Percentiles rank a stretch among this genome's conserved stretches.
phyloP scores from a whole-genome alignment of 2,888 invertebrate species.

The Oscheius sp. region DNA sequence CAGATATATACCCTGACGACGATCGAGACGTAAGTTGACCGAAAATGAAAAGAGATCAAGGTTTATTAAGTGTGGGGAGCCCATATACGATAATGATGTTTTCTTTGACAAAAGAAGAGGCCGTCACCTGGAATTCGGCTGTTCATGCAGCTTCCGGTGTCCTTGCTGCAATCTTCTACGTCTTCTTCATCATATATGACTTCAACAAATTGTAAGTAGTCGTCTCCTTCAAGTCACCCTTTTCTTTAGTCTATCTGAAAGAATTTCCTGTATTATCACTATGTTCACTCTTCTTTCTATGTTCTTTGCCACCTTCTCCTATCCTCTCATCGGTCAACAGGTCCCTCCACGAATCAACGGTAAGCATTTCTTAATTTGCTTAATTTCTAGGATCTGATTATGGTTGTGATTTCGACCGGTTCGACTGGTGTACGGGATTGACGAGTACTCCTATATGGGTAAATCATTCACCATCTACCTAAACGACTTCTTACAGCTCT shows the following conservation, averaged over 20 bases:
- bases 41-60: not conserved
- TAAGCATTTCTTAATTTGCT: not conserved
- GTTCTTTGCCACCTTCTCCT: conserved; percentile 21
- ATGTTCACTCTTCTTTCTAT: not conserved
- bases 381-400: conserved; percentile 6
- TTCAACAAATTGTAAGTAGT: conserved; percentile 19
- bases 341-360: conserved; percentile 9
- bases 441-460: conserved; percentile 28
- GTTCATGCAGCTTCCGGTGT: conserved; percentile 38
- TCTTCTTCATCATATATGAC: conserved; percentile 41
- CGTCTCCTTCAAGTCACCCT: not conserved
- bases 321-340: conserved; percentile 6
- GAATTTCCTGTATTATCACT: not conserved
- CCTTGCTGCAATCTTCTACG: conserved; percentile 37
- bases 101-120: conserved; percentile 38
- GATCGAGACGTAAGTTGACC: conserved; percentile 40
- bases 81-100: conserved; percentile 55
- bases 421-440: conserved; percentile 39
- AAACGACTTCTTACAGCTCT: conserved; percentile 21
- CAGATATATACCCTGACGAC: conserved; percentile 48
- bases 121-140: conserved; percentile 39
- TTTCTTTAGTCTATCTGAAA: not conserved
- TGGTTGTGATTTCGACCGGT: conserved; percentile 39
- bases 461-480: not conserved
- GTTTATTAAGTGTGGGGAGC: conserved; percentile 37